Conservation (phyloP, 2,113 vertebrate species). For the Campylomormyrus tamandua region DNA sequence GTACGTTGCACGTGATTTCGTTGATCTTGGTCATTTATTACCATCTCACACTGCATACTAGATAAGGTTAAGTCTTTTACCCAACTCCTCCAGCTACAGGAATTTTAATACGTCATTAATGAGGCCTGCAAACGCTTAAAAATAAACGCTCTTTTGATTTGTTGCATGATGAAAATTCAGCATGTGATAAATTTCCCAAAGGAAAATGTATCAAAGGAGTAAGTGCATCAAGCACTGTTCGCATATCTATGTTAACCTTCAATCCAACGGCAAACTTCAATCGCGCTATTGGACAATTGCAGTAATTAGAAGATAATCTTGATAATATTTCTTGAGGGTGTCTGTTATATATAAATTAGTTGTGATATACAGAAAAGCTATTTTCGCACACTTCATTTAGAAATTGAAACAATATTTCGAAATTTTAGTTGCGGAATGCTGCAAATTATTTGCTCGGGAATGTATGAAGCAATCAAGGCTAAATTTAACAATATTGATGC, state of each 20-base stretch:
- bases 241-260: neutral
- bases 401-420: neutral
- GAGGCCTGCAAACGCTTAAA: slow-evolving; percentile 4
- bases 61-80: neutral
- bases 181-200: slow-evolving; percentile 18
- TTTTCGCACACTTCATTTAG: neutral
- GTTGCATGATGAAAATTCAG: neutral
- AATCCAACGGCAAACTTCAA: neutral
- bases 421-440: neutral
- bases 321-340: neutral
- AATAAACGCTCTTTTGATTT: neutral
- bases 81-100: neutral
- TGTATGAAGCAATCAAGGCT: neutral
- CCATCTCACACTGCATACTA: neutral
- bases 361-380: neutral
- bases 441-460: neutral
- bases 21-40: slow-evolving; percentile 11
- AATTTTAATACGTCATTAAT: neutral
- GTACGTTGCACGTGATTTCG: neutral
- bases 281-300: neutral
- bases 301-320: neutral
- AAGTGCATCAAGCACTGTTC: neutral
- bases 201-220: slow-evolving; percentile 14
- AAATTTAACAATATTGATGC: neutral
- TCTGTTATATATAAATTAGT: neutral